A percentile compares a stretch with the other conserved stretches of the same genome.
Conservation (phyloP, 1,140 invertebrate species). For the Sarcophaga peregrina region DNA sequence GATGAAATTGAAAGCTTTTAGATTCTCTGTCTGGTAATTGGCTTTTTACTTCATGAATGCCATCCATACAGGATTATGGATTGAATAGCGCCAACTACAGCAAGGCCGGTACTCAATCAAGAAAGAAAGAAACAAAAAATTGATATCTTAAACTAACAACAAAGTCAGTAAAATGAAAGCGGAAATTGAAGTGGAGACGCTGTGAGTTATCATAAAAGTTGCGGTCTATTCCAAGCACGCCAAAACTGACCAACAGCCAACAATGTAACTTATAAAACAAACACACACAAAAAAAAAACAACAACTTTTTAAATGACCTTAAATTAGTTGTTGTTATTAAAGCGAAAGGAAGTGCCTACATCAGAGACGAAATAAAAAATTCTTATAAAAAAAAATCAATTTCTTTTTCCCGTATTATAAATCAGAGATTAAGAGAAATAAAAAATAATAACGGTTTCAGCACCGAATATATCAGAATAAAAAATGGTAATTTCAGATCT, state of each 20-base stretch:
- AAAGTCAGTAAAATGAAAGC: not conserved
- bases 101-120: not conserved
- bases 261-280: not conserved
- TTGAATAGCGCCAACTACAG: constrained; percentile 10
- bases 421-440: too few relatives aligned
- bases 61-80: constrained; percentile 34
- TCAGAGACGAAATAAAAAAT: not conserved
- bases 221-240: constrained; percentile 16
- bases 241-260: constrained; percentile 35
- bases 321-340: constrained; percentile 11
- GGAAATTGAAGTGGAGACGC: not conserved
- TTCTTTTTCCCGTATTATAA: too few relatives aligned
- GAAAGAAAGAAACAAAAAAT: not conserved
- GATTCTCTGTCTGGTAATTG: constrained; percentile 7
- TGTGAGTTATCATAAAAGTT: not conserved
- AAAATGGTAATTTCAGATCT: too few relatives aligned
- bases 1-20: not conserved
- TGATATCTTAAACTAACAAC: not conserved
- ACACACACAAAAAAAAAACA: not conserved
- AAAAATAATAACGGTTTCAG: too few relatives aligned
- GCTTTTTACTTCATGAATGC: constrained; percentile 15
- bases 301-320: not conserved
- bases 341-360: constrained; percentile 17
- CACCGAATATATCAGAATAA: too few relatives aligned
- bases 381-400: too few relatives aligned